A percentile compares a stretch with the other conserved stretches of the same genome.
Conservation (phyloP, 2,797 vertebrate genomes). For the Clamator glandarius region DNA sequence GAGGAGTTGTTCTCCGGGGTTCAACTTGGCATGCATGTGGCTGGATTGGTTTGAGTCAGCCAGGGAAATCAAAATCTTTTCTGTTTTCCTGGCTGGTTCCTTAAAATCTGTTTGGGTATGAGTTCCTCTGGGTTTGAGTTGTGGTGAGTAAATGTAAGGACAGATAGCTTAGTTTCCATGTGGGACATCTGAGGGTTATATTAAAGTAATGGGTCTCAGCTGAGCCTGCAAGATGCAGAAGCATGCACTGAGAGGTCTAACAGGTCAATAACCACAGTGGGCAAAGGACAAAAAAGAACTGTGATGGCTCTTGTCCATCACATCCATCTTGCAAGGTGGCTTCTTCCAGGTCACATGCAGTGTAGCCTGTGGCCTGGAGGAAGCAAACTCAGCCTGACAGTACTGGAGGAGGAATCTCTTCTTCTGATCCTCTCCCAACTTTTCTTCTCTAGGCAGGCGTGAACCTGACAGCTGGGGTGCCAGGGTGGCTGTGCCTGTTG, state of each 20-base stretch:
- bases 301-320: neutral
- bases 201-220: neutral
- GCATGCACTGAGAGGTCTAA: neutral
- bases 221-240: neutral
- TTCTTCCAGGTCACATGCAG: neutral
- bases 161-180: neutral
- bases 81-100: neutral
- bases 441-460: neutral
- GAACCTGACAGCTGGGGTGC: neutral
- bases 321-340: neutral
- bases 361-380: neutral
- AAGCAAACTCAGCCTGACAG: neutral
- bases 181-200: neutral
- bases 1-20: neutral
- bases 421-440: neutral
- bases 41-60: neutral
- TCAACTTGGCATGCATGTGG: rapidly evolving
- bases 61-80: neutral
- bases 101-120: rapidly evolving
- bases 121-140: neutral
- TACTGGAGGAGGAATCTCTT: rapidly evolving
- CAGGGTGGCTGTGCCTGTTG: neutral
- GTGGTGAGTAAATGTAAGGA: neutral
- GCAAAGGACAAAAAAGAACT: neutral
- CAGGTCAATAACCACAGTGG: neutral